phyloP scores from a whole-genome alignment of 2,113 vertebrate species.

The Taurulus bubalis region DNA sequence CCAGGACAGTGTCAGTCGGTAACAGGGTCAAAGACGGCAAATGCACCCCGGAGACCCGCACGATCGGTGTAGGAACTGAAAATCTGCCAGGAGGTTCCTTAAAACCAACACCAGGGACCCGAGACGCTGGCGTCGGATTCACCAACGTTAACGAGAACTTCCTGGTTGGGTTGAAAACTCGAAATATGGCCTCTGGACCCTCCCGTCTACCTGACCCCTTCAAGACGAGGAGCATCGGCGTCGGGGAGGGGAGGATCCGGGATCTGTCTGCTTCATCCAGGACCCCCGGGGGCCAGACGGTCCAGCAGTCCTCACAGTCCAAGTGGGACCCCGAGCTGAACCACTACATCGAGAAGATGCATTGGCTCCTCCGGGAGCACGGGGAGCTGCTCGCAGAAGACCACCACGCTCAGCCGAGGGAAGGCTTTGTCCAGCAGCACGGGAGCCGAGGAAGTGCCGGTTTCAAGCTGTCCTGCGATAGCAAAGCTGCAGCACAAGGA shows the following conservation, averaged over 20 bases:
- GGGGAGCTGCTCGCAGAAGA: slow-evolving; percentile 90
- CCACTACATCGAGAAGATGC: slow-evolving; percentile 92
- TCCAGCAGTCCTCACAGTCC: slow-evolving; percentile 44
- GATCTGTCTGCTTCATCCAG: slow-evolving; percentile 58
- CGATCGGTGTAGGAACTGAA: slow-evolving; percentile 87
- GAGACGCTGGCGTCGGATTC: slow-evolving; percentile 90
- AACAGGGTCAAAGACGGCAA: slow-evolving; percentile 85
- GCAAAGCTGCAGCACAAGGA: slow-evolving; percentile 81
- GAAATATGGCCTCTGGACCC: slow-evolving; percentile 94
- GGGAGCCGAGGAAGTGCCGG: slow-evolving; percentile 84
- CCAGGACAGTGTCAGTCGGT: slow-evolving; percentile 87
- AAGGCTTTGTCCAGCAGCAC: slow-evolving; percentile 84
- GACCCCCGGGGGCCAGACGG: slow-evolving; percentile 12
- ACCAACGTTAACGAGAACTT: slow-evolving; percentile 91
- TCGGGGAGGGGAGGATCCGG: slow-evolving; percentile 86
- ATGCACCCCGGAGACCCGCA: slow-evolving; percentile 77
- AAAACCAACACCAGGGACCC: slow-evolving; percentile 79
- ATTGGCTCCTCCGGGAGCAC: slow-evolving; percentile 90
- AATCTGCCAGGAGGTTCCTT: slow-evolving; percentile 67
- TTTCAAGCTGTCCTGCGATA: slow-evolving; percentile 83
- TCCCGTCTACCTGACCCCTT: slow-evolving; percentile 80
- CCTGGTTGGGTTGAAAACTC: slow-evolving; percentile 92
- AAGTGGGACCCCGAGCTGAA: slow-evolving; percentile 86
- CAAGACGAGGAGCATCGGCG: slow-evolving; percentile 89
- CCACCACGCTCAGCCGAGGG: slow-evolving; percentile 84